Conservation (phyloP, 2,888 invertebrate species). For the Lepidochrysops patricia region DNA sequence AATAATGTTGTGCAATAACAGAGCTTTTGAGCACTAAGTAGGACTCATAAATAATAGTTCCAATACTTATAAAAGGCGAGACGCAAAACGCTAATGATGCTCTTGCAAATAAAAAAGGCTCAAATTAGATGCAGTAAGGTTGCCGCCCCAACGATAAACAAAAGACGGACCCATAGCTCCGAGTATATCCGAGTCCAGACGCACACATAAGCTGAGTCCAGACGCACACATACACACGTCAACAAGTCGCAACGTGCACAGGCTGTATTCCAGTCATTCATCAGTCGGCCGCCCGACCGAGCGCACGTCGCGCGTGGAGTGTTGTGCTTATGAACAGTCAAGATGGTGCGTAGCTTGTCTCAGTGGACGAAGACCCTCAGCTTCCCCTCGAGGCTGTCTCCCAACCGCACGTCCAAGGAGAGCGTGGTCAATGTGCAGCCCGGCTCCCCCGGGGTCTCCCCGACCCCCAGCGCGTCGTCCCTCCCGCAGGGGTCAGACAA, state of each 20-base stretch:
- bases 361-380: constrained; percentile 94
- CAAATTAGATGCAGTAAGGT: constrained; percentile 27
- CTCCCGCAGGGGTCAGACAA: constrained; percentile 74
- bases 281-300: constrained; percentile 45
- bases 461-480: constrained; percentile 76
- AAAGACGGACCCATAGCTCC: constrained; percentile 49
- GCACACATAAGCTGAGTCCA: constrained; percentile 27
- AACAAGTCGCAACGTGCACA: constrained; percentile 59
- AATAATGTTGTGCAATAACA: no score
- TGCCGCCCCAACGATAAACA: constrained; percentile 47
- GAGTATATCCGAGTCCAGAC: constrained; percentile 31
- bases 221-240: constrained; percentile 22
- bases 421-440: constrained; percentile 76
- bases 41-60: background rate
- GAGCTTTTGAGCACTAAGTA: no score
- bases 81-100: constrained; percentile 13
- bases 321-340: constrained; percentile 66
- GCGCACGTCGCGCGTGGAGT: constrained; percentile 51
- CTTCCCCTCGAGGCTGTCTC: constrained; percentile 89
- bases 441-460: constrained; percentile 73
- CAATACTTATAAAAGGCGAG: background rate
- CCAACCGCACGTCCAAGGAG: constrained; percentile 86
- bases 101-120: constrained; percentile 22
- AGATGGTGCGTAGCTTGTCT: constrained; percentile 90
- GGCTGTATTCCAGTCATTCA: constrained; percentile 54